Conservation (phyloP, 1,140 invertebrate species). For the Drosophila pseudoobscura region DNA sequence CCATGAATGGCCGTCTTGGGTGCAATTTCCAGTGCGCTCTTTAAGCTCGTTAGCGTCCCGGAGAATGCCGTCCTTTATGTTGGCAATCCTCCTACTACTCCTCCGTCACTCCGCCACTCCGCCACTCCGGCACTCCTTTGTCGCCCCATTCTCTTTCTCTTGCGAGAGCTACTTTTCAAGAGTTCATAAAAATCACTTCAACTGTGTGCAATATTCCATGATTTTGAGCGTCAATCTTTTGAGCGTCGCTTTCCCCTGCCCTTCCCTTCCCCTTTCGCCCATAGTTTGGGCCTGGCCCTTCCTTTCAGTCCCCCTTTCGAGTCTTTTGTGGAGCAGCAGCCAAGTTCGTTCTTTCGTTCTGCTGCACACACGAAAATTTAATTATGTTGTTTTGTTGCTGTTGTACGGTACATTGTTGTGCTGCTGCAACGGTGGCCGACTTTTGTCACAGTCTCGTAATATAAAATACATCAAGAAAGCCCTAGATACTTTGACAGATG, state of each 20-base stretch:
- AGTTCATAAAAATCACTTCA: constrained; percentile 79
- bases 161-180: constrained; percentile 55
- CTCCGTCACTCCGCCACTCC: too few species aligned
- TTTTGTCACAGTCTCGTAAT: too few species aligned
- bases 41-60: constrained; percentile 66
- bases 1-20: constrained; percentile 5
- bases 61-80: constrained; percentile 11
- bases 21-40: constrained; percentile 48
- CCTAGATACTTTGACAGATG: too few species aligned
- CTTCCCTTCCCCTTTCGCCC: not conserved
- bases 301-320: not conserved
- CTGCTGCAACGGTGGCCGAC: too few species aligned
- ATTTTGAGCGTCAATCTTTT: constrained; percentile 68
- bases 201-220: constrained; percentile 75
- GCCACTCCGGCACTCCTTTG: too few species aligned
- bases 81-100: constrained; percentile 5
- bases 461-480: too few species aligned
- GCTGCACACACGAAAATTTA: constrained; percentile 68
- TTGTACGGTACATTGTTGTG: constrained; percentile 10
- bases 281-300: constrained; percentile 1
- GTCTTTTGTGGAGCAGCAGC: constrained; percentile 30
- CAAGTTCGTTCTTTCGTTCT: constrained; percentile 55
- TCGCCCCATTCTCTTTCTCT: constrained; percentile 4
- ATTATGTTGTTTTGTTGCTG: constrained; percentile 52
- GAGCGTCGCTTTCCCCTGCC: constrained; percentile 12